phyloP scores from a whole-genome alignment of 2,888 invertebrate species.

The Lithodes maja region DNA sequence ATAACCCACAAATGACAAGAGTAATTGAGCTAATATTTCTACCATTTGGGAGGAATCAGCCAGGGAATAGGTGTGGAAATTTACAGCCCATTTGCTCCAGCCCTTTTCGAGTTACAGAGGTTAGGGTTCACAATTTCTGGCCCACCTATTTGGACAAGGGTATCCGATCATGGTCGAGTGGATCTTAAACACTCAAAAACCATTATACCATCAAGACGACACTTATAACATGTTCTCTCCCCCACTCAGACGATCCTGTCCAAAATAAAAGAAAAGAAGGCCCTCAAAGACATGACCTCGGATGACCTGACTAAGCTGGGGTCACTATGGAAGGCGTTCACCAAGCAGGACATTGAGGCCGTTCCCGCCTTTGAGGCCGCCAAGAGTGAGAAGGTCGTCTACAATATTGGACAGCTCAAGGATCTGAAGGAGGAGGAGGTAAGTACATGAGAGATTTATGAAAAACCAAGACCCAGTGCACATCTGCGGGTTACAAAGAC shows the following conservation, averaged over 20 bases:
- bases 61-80: no score
- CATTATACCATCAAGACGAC: no score
- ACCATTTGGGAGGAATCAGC: no score
- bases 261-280: constrained; percentile 8
- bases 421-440: background rate
- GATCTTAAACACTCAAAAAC: no score
- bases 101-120: no score
- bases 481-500: no score
- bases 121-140: no score
- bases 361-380: background rate
- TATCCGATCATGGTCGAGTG: no score
- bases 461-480: background rate
- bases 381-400: background rate
- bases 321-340: background rate
- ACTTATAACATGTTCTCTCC: background rate
- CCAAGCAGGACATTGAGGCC: background rate
- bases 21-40: no score
- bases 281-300: background rate
- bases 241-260: background rate
- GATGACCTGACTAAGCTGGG: background rate
- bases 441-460: background rate
- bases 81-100: no score
- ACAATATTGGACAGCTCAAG: background rate
- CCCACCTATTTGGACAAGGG: no score
- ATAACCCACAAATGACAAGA: no score